These are phyloP conservation scores for Lacanobia wlatinum DNA, from an alignment of 2,888 invertebrate genomes.

Conservation along the genomic window DNA sequence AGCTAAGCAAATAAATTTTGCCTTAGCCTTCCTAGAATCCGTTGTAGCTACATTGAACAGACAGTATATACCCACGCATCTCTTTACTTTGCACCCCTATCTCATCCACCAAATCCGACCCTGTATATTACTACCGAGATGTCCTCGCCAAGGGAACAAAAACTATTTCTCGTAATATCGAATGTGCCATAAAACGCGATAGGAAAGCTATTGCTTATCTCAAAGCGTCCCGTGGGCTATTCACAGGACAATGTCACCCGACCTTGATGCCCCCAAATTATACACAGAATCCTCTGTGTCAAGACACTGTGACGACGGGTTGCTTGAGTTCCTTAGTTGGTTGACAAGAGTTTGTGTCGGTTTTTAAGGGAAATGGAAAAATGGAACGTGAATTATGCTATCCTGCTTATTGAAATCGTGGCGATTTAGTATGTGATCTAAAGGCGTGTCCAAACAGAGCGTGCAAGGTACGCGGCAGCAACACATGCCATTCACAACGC, in stretches of 20 bases:
- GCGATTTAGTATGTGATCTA: not conserved
- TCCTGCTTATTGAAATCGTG: slow-evolving; percentile 3
- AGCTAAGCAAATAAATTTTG: not conserved
- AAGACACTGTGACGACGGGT: slow-evolving; percentile 42
- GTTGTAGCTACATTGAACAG: too few relatives aligned
- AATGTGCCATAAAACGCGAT: slow-evolving; percentile 80
- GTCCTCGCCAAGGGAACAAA: slow-evolving; percentile 75
- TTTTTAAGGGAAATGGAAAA: slow-evolving; percentile 29
- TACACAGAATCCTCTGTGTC: slow-evolving; percentile 53
- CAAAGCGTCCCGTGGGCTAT: slow-evolving; percentile 70
- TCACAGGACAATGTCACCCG: slow-evolving; percentile 67
- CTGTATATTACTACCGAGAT: slow-evolving; percentile 67
- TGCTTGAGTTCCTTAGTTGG: slow-evolving; percentile 8
- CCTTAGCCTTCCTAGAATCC: not conserved
- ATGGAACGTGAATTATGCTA: not conserved
- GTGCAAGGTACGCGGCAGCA: too few relatives aligned
- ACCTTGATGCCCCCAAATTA: slow-evolving; percentile 68
- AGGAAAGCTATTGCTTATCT: slow-evolving; percentile 80
- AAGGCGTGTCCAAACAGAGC: too few relatives aligned
- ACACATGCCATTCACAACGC: too few relatives aligned
- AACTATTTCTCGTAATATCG: slow-evolving; percentile 81
- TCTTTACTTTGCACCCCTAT: not conserved
- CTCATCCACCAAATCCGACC: slow-evolving; percentile 55
- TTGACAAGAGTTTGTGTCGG: not conserved
- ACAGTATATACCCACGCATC: not conserved